Percentiles rank a stretch among this genome's conserved stretches.
phyloP scores from a whole-genome alignment of 2,113 vertebrate genomes.

The human (Homo sapiens) region GRCh38 chr3:197686001-197686500 shows the following conservation, averaged over 20 bases:
- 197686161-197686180: neutral
- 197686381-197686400: neutral
- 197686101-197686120: conserved; percentile 25
- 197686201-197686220: conserved; percentile 19
- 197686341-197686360: neutral
- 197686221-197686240: neutral
- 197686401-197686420: neutral
- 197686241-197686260: neutral
- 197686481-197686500: conserved; percentile 58
- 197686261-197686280: neutral
- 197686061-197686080: conserved; percentile 27
- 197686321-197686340: neutral
- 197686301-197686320: neutral
- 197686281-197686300: conserved; percentile 14
- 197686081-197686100: neutral
- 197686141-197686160: neutral
- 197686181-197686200: neutral
- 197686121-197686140: neutral
- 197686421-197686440: neutral
- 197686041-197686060: neutral
- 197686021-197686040: conserved; percentile 14
- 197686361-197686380: neutral
- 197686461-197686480: neutral
- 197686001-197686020: conserved; percentile 31
- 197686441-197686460: neutral